Conservation (phyloP, 2,797 vertebrate species). For the Periophthalmus magnuspinnatus region DNA sequence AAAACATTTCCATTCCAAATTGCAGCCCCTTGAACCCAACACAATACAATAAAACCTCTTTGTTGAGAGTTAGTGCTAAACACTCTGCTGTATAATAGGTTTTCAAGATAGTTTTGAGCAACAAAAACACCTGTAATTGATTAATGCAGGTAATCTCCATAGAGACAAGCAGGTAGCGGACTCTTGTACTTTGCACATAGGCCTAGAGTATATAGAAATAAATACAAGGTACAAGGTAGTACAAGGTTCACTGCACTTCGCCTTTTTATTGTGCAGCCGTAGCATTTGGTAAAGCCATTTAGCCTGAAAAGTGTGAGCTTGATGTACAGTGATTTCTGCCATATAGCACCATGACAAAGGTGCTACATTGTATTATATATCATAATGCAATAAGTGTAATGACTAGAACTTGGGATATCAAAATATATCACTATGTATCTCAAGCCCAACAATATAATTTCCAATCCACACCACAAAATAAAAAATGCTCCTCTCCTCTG, state of each 20-base stretch:
- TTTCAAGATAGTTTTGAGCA: not conserved
- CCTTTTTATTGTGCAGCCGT: not conserved
- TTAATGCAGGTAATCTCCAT: not conserved
- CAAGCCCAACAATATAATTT: too few relatives aligned
- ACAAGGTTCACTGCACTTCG: not conserved
- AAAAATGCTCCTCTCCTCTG: not conserved
- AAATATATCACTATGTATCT: too few relatives aligned
- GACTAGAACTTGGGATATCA: too few relatives aligned
- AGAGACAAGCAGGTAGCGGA: too few relatives aligned
- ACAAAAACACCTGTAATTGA: not conserved
- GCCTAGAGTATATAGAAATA: not conserved
- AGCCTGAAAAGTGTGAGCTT: not conserved
- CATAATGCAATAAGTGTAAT: too few relatives aligned
- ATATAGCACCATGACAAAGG: constrained; percentile 30
- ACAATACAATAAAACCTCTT: not conserved
- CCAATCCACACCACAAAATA: not conserved
- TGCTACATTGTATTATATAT: too few relatives aligned
- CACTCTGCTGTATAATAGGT: not conserved
- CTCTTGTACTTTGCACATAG: not conserved
- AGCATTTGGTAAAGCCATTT: constrained; percentile 11
- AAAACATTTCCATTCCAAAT: not conserved
- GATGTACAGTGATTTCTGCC: not conserved
- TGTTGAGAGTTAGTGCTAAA: not conserved
- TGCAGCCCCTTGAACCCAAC: not conserved
- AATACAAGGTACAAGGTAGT: not conserved